Evolutionary conservation across 1,140 invertebrate genomes (phyloP), one percentile per base, ranked within the genome.

Genomic region (Neodiprion lecontei): DNA sequence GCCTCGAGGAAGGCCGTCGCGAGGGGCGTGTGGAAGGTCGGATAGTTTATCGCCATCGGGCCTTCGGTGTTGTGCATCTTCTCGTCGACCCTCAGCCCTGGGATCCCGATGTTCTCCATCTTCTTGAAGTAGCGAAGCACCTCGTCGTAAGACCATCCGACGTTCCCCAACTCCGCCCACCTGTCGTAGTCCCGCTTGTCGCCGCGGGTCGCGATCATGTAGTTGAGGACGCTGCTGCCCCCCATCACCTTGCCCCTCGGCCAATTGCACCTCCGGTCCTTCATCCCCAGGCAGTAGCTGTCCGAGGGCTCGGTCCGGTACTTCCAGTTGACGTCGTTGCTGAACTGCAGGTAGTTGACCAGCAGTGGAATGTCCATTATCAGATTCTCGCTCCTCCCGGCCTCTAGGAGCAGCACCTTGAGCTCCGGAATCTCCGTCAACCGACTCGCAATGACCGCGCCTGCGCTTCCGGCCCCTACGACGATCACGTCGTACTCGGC

Each of bases 141-240:
- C 21, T 94, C 91, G 40, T 94, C 89, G 88, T 92, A 97, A n/a
- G 91, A 91, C 96, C 96, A 97, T 1, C 92, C 93, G 2, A 86
- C 80, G 73, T 95, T 96, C 0, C 95, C 95, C 81, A 94, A 85
- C 2, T 79, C 83, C 66, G 90, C 90, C 95, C 95, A 96, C 48
- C 91, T 86, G 80, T 97, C 92, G 80, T 93, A 97, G 81, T 96
- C 94, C 11, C 82, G 90, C 67, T 87, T 91, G 80, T 97, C 96
- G 11, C 96, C 96, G 70, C 96, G 90, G 0, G 97, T 93, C 87
- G 97, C 97, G 0, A 97, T 92, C 91, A 94, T 92, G 4, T 95
- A 95, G 85, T 98, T 97, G 0, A 98, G 85, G 0, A 95, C 94
- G 67, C 94, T 95, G 0, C 94, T 96, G 1, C 96, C 96, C 9